Conservation (phyloP, 2,888 invertebrate genomes). For the Phortica okadai region DNA sequence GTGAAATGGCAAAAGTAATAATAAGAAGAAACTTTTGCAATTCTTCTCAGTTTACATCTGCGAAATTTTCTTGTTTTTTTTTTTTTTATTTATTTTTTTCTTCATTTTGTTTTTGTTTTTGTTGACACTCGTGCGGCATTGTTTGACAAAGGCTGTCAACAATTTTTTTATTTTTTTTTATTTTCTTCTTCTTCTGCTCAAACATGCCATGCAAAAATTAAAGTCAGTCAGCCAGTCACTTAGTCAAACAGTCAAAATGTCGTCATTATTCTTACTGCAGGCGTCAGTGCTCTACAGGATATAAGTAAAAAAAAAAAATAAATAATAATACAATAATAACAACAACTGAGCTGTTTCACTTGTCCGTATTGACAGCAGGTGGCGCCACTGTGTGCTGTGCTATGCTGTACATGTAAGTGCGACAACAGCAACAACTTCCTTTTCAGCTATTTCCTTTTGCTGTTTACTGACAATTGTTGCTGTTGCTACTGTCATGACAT, state of each 20-base stretch:
- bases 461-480: conserved; percentile 9
- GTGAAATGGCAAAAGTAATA: not conserved
- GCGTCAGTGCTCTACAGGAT: conserved; percentile 12
- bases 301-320: not conserved
- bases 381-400: not conserved
- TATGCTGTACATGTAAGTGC: not conserved
- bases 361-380: conserved; percentile 17
- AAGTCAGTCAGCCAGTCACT: too few species aligned
- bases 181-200: too few species aligned
- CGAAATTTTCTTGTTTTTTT: not conserved
- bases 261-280: conserved; percentile 16
- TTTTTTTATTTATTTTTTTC: not conserved
- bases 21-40: not conserved
- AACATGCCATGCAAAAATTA: too few species aligned
- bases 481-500: not conserved
- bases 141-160: not conserved
- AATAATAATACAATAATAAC: not conserved
- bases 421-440: conserved; percentile 2
- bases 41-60: not conserved
- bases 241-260: not conserved
- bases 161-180: not conserved
- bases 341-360: conserved; percentile 5
- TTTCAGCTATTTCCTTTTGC: not conserved
- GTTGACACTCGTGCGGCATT: not conserved
- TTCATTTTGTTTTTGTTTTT: not conserved